Percentiles rank a stretch among this genome's conserved stretches.
Evolutionary conservation across 2,797 vertebrate genomes (phyloP).

Genomic region (Scyliorhinus canicula): DNA sequence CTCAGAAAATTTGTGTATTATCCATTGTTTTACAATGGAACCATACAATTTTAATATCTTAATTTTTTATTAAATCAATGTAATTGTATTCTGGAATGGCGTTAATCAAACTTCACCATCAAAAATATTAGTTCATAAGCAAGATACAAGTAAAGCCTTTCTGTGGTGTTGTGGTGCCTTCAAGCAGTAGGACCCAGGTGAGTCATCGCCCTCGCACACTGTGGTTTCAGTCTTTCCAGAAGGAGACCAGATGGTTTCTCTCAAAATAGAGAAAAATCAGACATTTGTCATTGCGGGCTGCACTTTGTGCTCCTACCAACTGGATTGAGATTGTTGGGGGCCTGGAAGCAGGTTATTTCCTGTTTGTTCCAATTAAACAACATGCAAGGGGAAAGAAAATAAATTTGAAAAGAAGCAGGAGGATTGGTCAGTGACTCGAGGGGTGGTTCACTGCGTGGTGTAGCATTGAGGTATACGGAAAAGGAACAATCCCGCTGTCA

Average conservation of each 20-base stretch:
- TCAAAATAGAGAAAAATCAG: not conserved
- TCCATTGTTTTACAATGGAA: not conserved
- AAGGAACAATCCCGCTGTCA: not conserved
- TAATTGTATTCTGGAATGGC: not conserved
- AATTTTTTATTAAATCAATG: not conserved
- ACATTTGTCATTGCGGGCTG: not conserved
- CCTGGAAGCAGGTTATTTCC: not conserved
- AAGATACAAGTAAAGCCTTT: not conserved
- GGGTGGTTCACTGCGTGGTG: not conserved
- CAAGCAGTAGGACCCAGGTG: not conserved
- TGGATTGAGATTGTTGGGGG: not conserved
- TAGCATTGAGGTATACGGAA: not conserved
- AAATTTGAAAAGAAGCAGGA: not conserved
- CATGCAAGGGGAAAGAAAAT: not conserved
- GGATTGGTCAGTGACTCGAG: not conserved
- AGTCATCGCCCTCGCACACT: not conserved
- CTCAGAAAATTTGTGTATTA: not conserved
- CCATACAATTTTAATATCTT: not conserved
- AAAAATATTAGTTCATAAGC: not conserved
- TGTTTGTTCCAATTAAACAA: not conserved
- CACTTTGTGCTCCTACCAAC: not conserved
- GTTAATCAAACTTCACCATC: not conserved
- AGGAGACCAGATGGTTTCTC: constrained; percentile 1
- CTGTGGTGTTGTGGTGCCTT: not conserved
- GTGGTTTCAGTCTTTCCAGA: not conserved